A percentile compares a stretch with the other conserved stretches of the same genome.
phyloP scores from a whole-genome alignment of 2,888 invertebrate species.

The Eupithecia tripunctaria region DNA sequence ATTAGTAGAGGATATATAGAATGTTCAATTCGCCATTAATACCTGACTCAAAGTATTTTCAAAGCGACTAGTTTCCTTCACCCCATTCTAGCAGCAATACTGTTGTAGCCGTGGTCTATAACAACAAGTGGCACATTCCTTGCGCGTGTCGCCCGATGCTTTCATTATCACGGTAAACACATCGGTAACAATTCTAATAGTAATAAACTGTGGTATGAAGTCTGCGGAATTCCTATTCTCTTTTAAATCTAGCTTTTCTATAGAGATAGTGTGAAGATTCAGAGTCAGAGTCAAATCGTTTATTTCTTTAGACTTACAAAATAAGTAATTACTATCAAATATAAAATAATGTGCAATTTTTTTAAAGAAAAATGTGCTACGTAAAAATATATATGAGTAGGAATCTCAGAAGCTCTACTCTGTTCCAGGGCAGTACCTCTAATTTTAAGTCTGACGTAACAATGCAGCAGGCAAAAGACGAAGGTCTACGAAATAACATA shows the following conservation, averaged over 20 bases:
- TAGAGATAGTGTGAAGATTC: neutral
- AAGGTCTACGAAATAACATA: neutral
- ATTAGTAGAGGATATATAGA: neutral
- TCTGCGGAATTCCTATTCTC: neutral
- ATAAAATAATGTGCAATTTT: too few relatives aligned
- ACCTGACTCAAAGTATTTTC: neutral
- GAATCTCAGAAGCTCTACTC: neutral
- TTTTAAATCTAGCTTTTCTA: neutral
- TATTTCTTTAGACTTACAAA: too few relatives aligned
- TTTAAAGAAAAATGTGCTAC: neutral
- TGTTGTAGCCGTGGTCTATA: slow-evolving; percentile 24
- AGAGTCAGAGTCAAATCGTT: too few relatives aligned
- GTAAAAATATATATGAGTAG: neutral
- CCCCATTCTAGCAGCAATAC: neutral
- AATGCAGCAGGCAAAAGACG: neutral
- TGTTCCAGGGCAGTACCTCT: neutral
- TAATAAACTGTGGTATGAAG: neutral
- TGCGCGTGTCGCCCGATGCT: slow-evolving; percentile 61
- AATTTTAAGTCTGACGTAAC: neutral
- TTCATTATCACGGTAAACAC: slow-evolving; percentile 66
- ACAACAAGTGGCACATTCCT: slow-evolving; percentile 55
- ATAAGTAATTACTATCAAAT: too few relatives aligned
- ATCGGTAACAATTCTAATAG: slow-evolving; percentile 21
- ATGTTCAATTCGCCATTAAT: neutral
- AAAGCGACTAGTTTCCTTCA: neutral